Conservation (phyloP, 2,888 invertebrate species). For the Athalia circularis region DNA sequence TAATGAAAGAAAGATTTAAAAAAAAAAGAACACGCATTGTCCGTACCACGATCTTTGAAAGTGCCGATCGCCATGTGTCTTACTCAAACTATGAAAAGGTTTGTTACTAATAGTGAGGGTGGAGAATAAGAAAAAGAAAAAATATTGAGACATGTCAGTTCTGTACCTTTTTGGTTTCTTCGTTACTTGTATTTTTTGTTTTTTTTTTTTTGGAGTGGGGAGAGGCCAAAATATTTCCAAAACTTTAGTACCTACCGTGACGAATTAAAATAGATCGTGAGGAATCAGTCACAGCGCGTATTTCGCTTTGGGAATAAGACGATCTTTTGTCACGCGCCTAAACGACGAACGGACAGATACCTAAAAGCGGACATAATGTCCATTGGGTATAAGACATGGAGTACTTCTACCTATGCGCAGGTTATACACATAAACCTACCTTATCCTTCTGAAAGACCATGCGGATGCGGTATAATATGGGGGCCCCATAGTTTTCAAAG, state of each 20-base stretch:
- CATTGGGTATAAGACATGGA: too few relatives aligned
- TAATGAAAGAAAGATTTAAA: background rate
- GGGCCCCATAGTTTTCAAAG: too few relatives aligned
- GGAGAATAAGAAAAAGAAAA: background rate
- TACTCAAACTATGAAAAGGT: background rate
- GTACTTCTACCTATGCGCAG: too few relatives aligned
- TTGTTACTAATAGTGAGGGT: too few relatives aligned
- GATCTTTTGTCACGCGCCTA: too few relatives aligned
- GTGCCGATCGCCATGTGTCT: background rate
- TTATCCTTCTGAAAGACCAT: too few relatives aligned
- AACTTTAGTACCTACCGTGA: constrained; percentile 64
- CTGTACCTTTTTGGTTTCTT: background rate
- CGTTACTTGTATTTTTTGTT: too few relatives aligned
- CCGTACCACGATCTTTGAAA: background rate
- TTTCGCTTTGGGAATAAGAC: too few relatives aligned
- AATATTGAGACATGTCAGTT: background rate
- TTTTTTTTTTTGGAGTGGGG: constrained; percentile 41
- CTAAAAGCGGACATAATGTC: too few relatives aligned
- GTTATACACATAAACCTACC: too few relatives aligned
- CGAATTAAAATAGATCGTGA: constrained; percentile 59
- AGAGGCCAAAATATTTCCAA: constrained; percentile 69
- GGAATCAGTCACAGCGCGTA: constrained; percentile 28
- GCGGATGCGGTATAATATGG: too few relatives aligned
- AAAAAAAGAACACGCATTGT: background rate
- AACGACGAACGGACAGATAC: too few relatives aligned